Conservation (phyloP, 2,888 invertebrate species). For the Steinernema scapterisci region DNA sequence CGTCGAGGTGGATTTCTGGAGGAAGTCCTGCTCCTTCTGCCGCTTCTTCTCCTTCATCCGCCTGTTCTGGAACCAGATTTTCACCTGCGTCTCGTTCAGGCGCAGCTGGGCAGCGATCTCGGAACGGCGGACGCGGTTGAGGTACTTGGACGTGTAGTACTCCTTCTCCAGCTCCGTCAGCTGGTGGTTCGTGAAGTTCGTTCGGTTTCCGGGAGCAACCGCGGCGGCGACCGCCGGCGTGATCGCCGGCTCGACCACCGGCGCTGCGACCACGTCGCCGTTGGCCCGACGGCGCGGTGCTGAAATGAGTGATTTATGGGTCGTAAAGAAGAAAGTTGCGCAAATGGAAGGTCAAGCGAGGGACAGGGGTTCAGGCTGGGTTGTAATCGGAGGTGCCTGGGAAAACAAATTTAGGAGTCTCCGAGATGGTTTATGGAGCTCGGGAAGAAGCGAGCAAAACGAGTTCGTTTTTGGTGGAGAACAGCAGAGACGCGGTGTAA, state of each 20-base stretch:
- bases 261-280: constrained; percentile 8
- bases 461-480: neutral
- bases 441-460: neutral
- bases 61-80: constrained; percentile 98
- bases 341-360: constrained; percentile 21
- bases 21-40: constrained; percentile 78
- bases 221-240: constrained; percentile 16
- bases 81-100: constrained; percentile 94
- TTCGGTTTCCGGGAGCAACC: constrained; percentile 72
- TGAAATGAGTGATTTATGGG: constrained; percentile 31
- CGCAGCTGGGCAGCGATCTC: constrained; percentile 86
- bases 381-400: too few relatives aligned
- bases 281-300: constrained; percentile 8
- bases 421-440: too few relatives aligned
- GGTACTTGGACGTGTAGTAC: constrained; percentile 98
- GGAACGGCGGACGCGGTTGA: constrained; percentile 91
- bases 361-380: neutral
- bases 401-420: too few relatives aligned
- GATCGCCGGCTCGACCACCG: constrained; percentile 27
- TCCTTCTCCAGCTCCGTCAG: constrained; percentile 98
- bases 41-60: constrained; percentile 95
- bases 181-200: constrained; percentile 99
- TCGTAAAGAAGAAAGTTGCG: constrained; percentile 21
- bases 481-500: constrained; percentile 28
- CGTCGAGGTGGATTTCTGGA: constrained; percentile 42